Conservation (phyloP, 1,140 invertebrate genomes). For the Ceratina japonica region DNA sequence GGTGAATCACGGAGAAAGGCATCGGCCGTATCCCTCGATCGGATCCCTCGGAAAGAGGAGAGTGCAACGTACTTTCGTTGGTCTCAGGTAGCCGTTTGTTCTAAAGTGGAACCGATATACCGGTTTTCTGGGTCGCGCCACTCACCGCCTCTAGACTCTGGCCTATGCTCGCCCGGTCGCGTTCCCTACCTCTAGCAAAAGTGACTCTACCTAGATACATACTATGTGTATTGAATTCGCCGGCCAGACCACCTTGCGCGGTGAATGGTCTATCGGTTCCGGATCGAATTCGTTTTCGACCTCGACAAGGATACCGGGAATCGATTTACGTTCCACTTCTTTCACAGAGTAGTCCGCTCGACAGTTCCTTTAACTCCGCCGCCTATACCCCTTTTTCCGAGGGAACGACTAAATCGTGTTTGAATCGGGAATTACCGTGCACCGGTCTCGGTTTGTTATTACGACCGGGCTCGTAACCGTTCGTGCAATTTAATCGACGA, state of each 20-base stretch:
- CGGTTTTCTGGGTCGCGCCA: conserved; percentile 69
- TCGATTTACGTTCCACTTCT: not conserved
- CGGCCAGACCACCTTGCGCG: conserved; percentile 4
- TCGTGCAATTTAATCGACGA: no score
- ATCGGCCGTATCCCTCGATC: not conserved
- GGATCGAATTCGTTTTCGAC: conserved; percentile 42
- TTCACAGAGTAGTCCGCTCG: no score
- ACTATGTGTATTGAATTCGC: conserved; percentile 45
- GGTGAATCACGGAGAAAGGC: conserved; percentile 28
- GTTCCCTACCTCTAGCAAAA: conserved; percentile 43
- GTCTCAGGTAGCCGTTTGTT: conserved; percentile 53
- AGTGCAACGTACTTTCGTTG: conserved; percentile 58
- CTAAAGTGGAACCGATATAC: conserved; percentile 37
- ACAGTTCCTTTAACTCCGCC: no score
- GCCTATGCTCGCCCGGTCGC: no score
- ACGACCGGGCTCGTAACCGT: no score
- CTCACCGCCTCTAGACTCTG: conserved; percentile 60
- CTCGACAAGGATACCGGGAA: conserved; percentile 43
- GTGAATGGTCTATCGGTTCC: conserved; percentile 53
- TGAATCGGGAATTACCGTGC: no score
- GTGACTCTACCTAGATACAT: conserved; percentile 28
- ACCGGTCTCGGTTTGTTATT: no score
- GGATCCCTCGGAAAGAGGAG: conserved; percentile 37
- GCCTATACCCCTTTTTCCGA: no score
- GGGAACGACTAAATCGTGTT: no score